Evolutionary conservation across 2,888 invertebrate species (phyloP).

Genomic region (Ophonus ardosiacus): DNA sequence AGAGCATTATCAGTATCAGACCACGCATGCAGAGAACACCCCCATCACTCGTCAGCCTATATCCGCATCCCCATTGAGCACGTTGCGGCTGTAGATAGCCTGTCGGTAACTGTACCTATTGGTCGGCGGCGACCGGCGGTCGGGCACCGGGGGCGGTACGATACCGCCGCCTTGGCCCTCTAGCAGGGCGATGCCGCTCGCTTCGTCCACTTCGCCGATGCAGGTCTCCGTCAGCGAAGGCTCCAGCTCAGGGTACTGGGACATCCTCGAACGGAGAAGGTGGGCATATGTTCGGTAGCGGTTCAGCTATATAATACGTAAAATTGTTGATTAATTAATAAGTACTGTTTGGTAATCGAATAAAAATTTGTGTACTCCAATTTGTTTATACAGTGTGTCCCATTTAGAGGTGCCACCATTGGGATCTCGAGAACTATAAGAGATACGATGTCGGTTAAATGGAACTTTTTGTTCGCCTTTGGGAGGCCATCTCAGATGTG

Average conservation of each 20-base stretch:
- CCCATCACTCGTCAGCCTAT: conserved; percentile 89
- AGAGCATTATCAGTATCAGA: conserved; percentile 74
- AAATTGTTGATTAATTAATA: too few relatives aligned
- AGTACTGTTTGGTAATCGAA: too few relatives aligned
- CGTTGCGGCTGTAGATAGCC: conserved; percentile 82
- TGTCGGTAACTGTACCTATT: conserved; percentile 85
- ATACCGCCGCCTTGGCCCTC: conserved; percentile 72
- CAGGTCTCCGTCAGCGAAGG: conserved; percentile 78
- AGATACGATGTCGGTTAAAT: too few relatives aligned
- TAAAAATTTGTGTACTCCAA: too few relatives aligned
- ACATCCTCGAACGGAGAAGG: conserved; percentile 84
- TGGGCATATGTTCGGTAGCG: conserved; percentile 90
- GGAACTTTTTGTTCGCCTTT: too few relatives aligned
- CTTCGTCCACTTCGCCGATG: conserved; percentile 79
- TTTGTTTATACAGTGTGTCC: too few relatives aligned
- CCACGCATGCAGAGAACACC: conserved; percentile 90
- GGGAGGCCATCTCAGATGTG: too few relatives aligned
- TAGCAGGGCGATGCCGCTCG: conserved; percentile 70
- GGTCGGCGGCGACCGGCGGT: conserved; percentile 76
- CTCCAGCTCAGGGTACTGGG: conserved; percentile 78
- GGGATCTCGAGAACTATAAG: too few relatives aligned
- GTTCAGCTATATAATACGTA: conserved; percentile 80
- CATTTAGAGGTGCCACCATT: too few relatives aligned
- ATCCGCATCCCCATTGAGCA: conserved; percentile 80
- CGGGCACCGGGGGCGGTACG: conserved; percentile 80